These are phyloP conservation scores for Hyles euphorbiae DNA, from an alignment of 1,140 invertebrate genomes.

Conservation along the genomic window DNA sequence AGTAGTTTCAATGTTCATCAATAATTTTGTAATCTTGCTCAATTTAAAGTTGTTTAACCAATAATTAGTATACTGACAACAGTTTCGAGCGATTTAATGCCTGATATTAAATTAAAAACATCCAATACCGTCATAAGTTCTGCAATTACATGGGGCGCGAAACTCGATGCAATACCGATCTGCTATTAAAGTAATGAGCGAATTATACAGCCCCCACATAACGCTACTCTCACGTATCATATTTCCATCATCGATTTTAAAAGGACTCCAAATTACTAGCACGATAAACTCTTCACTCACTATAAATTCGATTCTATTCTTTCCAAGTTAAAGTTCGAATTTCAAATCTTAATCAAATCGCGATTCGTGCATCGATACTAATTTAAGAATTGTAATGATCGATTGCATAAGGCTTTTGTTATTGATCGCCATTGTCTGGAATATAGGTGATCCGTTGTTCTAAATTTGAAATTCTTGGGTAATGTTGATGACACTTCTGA, in stretches of 20 bases:
- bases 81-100: background rate
- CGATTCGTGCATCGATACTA: slow-evolving; percentile 15
- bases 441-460: slow-evolving; percentile 13
- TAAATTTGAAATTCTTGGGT: slow-evolving; percentile 14
- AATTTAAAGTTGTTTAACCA: too few species aligned
- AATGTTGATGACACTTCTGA: too few species aligned
- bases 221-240: slow-evolving; percentile 31
- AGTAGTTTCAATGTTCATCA: too few species aligned
- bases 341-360: too few species aligned
- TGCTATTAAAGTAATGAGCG: slow-evolving; percentile 38
- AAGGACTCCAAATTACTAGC: slow-evolving; percentile 33
- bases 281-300: too few species aligned
- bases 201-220: slow-evolving; percentile 33
- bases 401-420: slow-evolving; percentile 28
- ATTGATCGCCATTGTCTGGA: slow-evolving; percentile 20
- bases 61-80: background rate
- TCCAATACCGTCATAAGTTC: slow-evolving; percentile 9
- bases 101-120: slow-evolving; percentile 16
- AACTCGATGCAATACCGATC: slow-evolving; percentile 35
- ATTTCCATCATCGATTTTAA: slow-evolving; percentile 44
- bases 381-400: slow-evolving; percentile 22
- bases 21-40: too few species aligned
- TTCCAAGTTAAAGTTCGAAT: background rate
- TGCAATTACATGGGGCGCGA: slow-evolving; percentile 28
- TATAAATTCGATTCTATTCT: too few species aligned